Conservation (phyloP, 1,140 invertebrate genomes). For the Neotoxoptera formosana region DNA sequence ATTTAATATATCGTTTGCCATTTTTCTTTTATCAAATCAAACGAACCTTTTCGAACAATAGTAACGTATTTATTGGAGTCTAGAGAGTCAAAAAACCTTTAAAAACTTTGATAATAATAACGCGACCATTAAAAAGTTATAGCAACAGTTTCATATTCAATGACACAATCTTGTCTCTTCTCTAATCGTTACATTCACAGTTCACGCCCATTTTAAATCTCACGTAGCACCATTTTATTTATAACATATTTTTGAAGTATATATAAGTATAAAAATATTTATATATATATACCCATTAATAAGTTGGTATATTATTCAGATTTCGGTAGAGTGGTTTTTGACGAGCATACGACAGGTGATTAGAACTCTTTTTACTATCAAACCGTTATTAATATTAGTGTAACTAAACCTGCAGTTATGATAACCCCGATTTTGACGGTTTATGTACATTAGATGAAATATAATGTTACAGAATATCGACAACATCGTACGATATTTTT, state of each 20-base stretch:
- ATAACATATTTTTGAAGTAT: neutral
- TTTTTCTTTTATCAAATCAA: neutral
- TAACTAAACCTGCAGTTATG: conserved; percentile 5
- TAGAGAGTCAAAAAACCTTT: neutral
- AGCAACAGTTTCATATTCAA: neutral
- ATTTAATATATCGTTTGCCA: neutral
- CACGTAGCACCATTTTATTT: neutral
- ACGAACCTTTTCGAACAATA: neutral
- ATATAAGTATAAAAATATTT: neutral
- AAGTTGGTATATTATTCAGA: conserved; percentile 5
- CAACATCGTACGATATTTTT: neutral
- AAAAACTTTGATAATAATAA: neutral
- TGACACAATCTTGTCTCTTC: neutral
- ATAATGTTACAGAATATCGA: conserved; percentile 14
- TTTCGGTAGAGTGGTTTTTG: conserved; percentile 39
- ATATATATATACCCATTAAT: neutral
- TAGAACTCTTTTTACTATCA: neutral
- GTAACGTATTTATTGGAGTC: too few species aligned
- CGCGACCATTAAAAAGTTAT: neutral
- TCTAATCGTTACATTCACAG: neutral
- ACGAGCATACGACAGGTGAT: conserved; percentile 4
- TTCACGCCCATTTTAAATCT: neutral
- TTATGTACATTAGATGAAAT: neutral
- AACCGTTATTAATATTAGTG: conserved; percentile 16
- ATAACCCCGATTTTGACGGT: neutral